Evolutionary conservation across 2,888 invertebrate species (phyloP), one percentile per base, ranked within the genome.

Genomic region (Drosophila parthenogenetica): DNA sequence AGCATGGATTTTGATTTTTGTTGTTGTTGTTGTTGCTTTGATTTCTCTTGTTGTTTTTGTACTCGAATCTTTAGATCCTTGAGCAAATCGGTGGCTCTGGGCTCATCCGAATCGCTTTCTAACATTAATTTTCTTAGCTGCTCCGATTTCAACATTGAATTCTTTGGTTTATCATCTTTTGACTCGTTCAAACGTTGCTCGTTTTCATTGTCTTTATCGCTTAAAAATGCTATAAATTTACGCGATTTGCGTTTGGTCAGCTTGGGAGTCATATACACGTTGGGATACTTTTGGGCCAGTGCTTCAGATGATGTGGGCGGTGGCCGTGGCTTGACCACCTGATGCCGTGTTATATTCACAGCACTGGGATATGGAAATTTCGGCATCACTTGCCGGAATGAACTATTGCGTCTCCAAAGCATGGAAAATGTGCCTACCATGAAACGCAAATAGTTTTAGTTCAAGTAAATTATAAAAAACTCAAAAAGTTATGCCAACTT

Each of bases 311-410:
- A 3, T 3, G 37, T n/a, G 5, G 69, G 57, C 39, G 58, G 32
- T 5, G 32, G 5, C 2, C 58, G 48, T 1, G 62, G 25, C 43
- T 42, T 70, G 0, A 58, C 45, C 17, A 45, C 0, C 14, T 63
- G 70, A 59, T 54, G 53, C 0, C 59, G 55, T 2, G 51, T 46
- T 5, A 25, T 4, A 14, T 39, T n/a, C 22, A 16, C 40, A 3
- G n/a, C n/a, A 2, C 17, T 19, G 1, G 70, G 70, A 42, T 13
- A 71, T 3, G 69, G 69, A 42, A 71, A 69, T 19, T 37, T 62
- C 0, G 69, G 53, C 16, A 49, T 2, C 8, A 17, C 13, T 8
- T 46, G 39, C 1, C 60, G 32, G 8, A 53, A 32, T 2, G 55
- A 37, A 1, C 37, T 49, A 16, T 39, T 17, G 7, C 48, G 60